These are phyloP conservation scores for Drosophila pseudoananassae DNA, from an alignment of 1,140 invertebrate genomes.

Conservation along the genomic window DNA sequence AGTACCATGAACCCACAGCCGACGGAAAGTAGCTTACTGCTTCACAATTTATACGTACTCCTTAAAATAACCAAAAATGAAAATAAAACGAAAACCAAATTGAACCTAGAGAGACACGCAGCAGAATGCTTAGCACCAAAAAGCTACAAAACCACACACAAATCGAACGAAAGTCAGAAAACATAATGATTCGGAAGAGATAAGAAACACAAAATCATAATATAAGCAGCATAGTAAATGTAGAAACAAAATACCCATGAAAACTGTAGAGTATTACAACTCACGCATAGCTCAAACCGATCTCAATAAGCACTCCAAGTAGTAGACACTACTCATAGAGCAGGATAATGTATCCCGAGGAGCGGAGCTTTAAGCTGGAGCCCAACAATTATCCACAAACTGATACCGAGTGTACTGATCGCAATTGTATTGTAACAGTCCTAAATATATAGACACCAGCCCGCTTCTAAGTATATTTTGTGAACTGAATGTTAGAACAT, in stretches of 20 bases:
- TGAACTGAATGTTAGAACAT: constrained; percentile 51
- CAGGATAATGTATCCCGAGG: constrained; percentile 18
- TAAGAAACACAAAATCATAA: constrained; percentile 29
- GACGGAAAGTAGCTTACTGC: constrained; percentile 33
- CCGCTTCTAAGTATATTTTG: constrained; percentile 51
- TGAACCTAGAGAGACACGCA: constrained; percentile 68
- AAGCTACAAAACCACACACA: constrained; percentile 72
- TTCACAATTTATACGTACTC: constrained; percentile 49
- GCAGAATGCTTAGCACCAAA: constrained; percentile 79
- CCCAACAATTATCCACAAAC: constrained; percentile 24
- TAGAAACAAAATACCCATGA: constrained; percentile 50
- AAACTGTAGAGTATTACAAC: constrained; percentile 38
- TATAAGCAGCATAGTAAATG: constrained; percentile 47
- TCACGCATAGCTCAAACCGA: constrained; percentile 49
- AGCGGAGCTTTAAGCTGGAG: constrained; percentile 34
- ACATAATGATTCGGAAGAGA: constrained; percentile 31
- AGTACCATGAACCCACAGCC: constrained; percentile 2
- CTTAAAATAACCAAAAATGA: constrained; percentile 22
- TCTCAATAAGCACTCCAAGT: constrained; percentile 30
- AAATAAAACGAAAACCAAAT: constrained; percentile 42
- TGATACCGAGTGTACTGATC: constrained; percentile 44
- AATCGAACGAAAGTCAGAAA: constrained; percentile 48
- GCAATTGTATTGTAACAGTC: constrained; percentile 31
- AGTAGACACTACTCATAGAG: constrained; percentile 13
- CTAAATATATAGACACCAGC: constrained; percentile 22